Evolutionary conservation across 2,113 vertebrate genomes (phyloP).

Genomic region (Onychorhynchus coronatus): DNA sequence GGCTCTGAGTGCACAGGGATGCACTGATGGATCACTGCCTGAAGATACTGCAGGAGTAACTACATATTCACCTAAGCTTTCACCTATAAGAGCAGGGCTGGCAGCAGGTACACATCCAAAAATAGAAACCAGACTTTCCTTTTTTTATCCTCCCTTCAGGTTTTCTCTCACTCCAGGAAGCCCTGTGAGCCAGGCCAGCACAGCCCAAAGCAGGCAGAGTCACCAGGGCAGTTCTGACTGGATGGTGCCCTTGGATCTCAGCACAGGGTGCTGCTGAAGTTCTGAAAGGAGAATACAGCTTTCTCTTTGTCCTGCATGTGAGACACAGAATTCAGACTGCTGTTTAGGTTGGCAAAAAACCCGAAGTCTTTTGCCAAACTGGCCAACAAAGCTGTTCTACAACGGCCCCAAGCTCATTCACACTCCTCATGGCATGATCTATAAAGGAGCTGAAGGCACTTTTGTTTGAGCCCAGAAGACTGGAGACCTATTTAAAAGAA

Average conservation of each 20-base stretch:
- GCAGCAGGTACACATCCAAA: neutral
- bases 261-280: neutral
- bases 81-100: neutral
- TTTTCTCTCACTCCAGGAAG: neutral
- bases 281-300: neutral
- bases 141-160: neutral
- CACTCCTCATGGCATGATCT: neutral
- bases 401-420: neutral
- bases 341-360: conserved; percentile 37
- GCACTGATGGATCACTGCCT: neutral
- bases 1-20: neutral
- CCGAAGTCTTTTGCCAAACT: neutral
- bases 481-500: conserved; percentile 20
- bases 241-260: neutral
- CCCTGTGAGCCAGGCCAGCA: neutral
- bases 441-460: conserved; percentile 31
- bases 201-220: neutral
- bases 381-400: neutral
- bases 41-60: neutral
- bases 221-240: neutral
- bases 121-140: neutral
- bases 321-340: conserved; percentile 19
- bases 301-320: neutral
- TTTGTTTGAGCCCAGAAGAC: neutral
- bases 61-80: rapidly evolving